Evolutionary conservation across 2,888 invertebrate genomes (phyloP).

Genomic region (Entomobrya proxima): DNA sequence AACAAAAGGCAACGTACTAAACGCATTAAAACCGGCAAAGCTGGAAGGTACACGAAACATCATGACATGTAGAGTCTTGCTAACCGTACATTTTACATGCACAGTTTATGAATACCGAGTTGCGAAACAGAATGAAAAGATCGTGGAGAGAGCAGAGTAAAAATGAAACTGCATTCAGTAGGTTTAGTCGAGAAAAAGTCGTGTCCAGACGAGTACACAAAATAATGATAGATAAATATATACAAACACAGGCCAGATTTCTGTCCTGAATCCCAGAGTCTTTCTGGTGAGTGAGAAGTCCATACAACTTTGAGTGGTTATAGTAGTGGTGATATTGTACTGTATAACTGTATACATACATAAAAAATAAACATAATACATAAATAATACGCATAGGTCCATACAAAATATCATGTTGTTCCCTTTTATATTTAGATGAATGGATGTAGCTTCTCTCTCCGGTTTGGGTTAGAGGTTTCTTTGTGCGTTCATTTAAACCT

Average conservation of each 20-base stretch:
- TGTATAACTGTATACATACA: too few species aligned
- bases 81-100: not conserved
- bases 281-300: too few species aligned
- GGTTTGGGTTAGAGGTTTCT: conserved; percentile 16
- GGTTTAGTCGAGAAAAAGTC: not conserved
- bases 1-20: not conserved
- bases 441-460: not conserved
- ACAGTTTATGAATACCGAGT: not conserved
- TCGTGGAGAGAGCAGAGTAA: not conserved
- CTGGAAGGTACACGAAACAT: not conserved
- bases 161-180: not conserved
- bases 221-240: not conserved
- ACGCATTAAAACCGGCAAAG: conserved; percentile 19
- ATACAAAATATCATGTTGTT: too few species aligned
- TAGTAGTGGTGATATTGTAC: too few species aligned
- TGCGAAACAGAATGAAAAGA: not conserved
- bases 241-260: conserved; percentile 1
- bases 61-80: not conserved
- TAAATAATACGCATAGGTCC: too few species aligned
- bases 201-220: not conserved
- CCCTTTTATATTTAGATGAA: not conserved
- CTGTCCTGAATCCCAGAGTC: too few species aligned
- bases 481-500: conserved; percentile 58
- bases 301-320: too few species aligned
- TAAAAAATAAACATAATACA: too few species aligned